Base-by-base conservation (phyloP, 2,113 vertebrate genomes). In the Pelusios castaneus region DNA sequence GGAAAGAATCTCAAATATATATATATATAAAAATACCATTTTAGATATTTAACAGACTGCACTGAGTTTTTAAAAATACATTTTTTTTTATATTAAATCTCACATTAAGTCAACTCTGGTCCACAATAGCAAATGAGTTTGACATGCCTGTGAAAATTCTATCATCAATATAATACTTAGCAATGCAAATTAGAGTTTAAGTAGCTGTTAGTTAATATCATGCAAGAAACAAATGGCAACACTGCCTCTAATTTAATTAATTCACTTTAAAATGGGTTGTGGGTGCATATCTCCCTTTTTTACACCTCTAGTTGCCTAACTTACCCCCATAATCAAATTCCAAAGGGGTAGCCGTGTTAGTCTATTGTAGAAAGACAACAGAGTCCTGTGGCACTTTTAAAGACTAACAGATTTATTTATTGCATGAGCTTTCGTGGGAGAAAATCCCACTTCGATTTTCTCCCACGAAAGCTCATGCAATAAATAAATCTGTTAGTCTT, bases 251-350 rank as follows among this genome's bases (percentile, higher is more conserved):
- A n/a, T 34, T 43, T n/a, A 22, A 1, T 5, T 38, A 80, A 4
- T 19, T 0, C 0, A 0, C 10, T 6, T 41, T 5, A 7, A 21
- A 4, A 6, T 2, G 58, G 84, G 41, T 13, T 54, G 34, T 19
- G 47, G 13, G 29, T 79, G 34, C 6, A 0, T 0, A 3, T 12
- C 10, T 52, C 88, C 29, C 84, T 24, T 1, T n/a, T 29, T 91
- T 82, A 17, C 13, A 24, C 0, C 55, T 31, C 38, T 5, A 4
- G 29, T 8, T 38, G 8, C 34, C 34, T 55, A 78, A 27, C 54
- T 29, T 13, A 13, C 73, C 47, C 16, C 52, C 6, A 0, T 34
- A 27, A 52, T 47, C n/a, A n/a, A n/a, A n/a, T n/a, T n/a, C n/a
- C n/a, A n/a, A n/a, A n/a, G n/a, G n/a, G n/a, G n/a, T n/a, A n/a